Percentiles rank a stretch among this genome's conserved stretches.
Evolutionary conservation across 92 coral and sea anemone genomes (phyloP).

Genomic region (Porites rus): DNA sequence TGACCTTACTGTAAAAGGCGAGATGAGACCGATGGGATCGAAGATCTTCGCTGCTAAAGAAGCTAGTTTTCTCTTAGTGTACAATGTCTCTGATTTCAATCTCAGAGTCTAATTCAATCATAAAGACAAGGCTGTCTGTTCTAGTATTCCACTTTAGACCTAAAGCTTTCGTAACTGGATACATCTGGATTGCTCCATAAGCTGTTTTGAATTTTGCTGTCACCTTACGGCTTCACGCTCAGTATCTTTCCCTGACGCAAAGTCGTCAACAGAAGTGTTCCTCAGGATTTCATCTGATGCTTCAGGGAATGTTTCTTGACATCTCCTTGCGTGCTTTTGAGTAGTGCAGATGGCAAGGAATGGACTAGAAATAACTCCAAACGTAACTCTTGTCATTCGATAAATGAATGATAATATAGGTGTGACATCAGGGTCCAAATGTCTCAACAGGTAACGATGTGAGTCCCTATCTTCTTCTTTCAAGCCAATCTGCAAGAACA

Average conservation of each 20-base stretch:
- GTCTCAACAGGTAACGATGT: slow-evolving; percentile 50
- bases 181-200: no score
- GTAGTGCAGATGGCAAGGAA: background rate
- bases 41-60: slow-evolving; percentile 36
- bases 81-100: background rate
- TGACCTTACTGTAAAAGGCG: slow-evolving; percentile 47
- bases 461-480: slow-evolving; percentile 38
- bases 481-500: slow-evolving; percentile 50
- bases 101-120: background rate
- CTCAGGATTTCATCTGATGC: slow-evolving; percentile 14
- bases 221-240: no score
- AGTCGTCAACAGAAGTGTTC: slow-evolving; percentile 43
- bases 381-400: slow-evolving; percentile 37
- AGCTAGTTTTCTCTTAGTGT: slow-evolving; percentile 26
- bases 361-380: background rate
- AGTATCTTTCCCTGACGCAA: slow-evolving; percentile 17
- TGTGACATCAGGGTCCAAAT: slow-evolving; percentile 6
- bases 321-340: background rate
- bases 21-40: slow-evolving; percentile 50
- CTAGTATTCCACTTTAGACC: background rate
- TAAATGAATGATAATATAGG: slow-evolving; percentile 37
- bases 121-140: slow-evolving; percentile 7
- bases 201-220: no score
- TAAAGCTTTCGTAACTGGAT: slow-evolving; percentile 18
- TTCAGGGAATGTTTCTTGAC: slow-evolving; percentile 5